A percentile compares a stretch with the other conserved stretches of the same genome.
Conservation (phyloP, 2,797 vertebrate genomes). For the Vespertilio murinus region DNA sequence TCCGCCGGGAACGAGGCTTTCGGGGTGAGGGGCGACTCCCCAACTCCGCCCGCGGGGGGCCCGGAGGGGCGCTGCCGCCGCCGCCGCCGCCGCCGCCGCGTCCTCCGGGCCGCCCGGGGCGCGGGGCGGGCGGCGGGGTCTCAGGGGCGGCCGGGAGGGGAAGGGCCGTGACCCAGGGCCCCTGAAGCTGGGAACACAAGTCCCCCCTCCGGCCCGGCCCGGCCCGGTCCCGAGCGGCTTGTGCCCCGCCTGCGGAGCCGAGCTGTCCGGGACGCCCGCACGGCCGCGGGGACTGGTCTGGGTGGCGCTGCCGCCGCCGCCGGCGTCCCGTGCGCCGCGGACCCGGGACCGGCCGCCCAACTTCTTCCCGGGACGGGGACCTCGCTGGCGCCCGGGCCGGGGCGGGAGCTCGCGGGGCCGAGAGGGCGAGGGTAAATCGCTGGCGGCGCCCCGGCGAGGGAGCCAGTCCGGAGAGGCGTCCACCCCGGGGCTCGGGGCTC, state of each 20-base stretch:
- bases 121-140: neutral
- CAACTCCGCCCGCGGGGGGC: neutral
- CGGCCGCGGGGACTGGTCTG: neutral
- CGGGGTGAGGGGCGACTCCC: constrained; percentile 61
- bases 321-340: neutral
- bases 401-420: neutral
- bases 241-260: neutral
- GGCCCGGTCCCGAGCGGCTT: neutral
- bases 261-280: neutral
- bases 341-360: constrained; percentile 14
- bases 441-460: neutral
- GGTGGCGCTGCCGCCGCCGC: neutral
- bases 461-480: neutral
- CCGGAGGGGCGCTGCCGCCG: neutral
- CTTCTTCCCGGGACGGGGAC: constrained; percentile 28
- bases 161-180: constrained; percentile 10
- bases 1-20: constrained; percentile 1
- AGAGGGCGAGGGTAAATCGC: neutral
- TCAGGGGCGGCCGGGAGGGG: neutral
- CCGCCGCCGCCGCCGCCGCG: neutral
- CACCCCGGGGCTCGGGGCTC: neutral
- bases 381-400: neutral
- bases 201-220: neutral
- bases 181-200: neutral
- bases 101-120: neutral